Conservation (phyloP, 2,797 vertebrate species). For the Pseudomugil gertrudae region DNA sequence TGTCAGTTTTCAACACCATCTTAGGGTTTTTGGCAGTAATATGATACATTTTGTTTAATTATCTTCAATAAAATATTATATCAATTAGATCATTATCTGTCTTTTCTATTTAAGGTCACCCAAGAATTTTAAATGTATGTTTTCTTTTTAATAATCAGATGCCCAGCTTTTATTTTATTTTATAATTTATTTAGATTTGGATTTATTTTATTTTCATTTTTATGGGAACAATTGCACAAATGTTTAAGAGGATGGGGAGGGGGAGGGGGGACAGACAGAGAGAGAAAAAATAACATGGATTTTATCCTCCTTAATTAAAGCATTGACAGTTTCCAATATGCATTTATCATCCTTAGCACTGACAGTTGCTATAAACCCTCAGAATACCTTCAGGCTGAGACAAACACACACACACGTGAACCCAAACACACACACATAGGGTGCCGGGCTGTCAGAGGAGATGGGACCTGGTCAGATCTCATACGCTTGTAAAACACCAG, state of each 20-base stretch:
- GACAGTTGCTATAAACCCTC: constrained; percentile 41
- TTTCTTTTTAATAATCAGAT: too few relatives aligned
- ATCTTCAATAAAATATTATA: too few relatives aligned
- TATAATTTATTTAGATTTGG: too few relatives aligned
- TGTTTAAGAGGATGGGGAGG: background rate
- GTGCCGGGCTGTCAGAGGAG: constrained; percentile 42
- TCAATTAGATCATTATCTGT: too few relatives aligned
- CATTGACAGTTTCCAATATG: constrained; percentile 41
- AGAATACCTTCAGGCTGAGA: constrained; percentile 33
- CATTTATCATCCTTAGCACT: constrained; percentile 43
- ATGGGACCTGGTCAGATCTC: constrained; percentile 46
- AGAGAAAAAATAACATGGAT: constrained; percentile 1
- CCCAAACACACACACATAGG: constrained; percentile 23
- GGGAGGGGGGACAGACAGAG: too few relatives aligned
- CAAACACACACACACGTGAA: constrained; percentile 27
- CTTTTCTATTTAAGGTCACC: too few relatives aligned
- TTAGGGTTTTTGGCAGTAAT: too few relatives aligned
- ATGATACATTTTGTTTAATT: too few relatives aligned
- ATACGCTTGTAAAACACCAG: constrained; percentile 29
- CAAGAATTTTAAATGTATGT: too few relatives aligned
- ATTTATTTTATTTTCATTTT: too few relatives aligned
- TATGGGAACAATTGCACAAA: background rate
- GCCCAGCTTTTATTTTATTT: too few relatives aligned
- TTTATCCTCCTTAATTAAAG: constrained; percentile 23
- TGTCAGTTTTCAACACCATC: too few relatives aligned